A percentile compares a stretch with the other conserved stretches of the same genome.
phyloP scores from a whole-genome alignment of 2,113 vertebrate genomes.

The Strigops habroptila region DNA sequence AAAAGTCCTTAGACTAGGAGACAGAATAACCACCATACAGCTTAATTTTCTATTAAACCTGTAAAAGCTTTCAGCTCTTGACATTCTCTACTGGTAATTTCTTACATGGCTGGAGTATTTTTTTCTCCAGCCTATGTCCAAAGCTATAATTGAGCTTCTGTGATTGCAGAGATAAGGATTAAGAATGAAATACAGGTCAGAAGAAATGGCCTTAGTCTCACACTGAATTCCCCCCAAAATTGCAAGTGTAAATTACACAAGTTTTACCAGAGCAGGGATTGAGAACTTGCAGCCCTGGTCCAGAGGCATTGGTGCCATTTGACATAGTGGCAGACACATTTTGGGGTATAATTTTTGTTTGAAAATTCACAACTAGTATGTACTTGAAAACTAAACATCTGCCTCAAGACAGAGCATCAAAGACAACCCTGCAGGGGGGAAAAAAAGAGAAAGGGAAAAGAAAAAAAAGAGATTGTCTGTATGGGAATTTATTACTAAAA shows the following conservation, averaged over 20 bases:
- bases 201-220: not conserved
- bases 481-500: not conserved
- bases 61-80: not conserved
- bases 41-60: not conserved
- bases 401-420: not conserved
- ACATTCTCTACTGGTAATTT: not conserved
- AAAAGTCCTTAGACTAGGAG: not conserved
- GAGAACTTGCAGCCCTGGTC: not conserved
- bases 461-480: not conserved
- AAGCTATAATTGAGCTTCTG: not conserved
- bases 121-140: not conserved
- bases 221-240: not conserved
- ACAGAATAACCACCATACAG: not conserved
- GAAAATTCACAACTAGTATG: not conserved
- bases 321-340: not conserved
- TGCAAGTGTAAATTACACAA: not conserved
- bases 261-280: not conserved
- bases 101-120: not conserved
- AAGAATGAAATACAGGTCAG: not conserved
- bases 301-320: not conserved
- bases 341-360: not conserved
- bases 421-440: not conserved
- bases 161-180: not conserved
- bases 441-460: not conserved
- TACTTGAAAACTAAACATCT: not conserved